phyloP scores from a whole-genome alignment of 23 tunicate genomes.

The Halocynthia roretzi region DNA sequence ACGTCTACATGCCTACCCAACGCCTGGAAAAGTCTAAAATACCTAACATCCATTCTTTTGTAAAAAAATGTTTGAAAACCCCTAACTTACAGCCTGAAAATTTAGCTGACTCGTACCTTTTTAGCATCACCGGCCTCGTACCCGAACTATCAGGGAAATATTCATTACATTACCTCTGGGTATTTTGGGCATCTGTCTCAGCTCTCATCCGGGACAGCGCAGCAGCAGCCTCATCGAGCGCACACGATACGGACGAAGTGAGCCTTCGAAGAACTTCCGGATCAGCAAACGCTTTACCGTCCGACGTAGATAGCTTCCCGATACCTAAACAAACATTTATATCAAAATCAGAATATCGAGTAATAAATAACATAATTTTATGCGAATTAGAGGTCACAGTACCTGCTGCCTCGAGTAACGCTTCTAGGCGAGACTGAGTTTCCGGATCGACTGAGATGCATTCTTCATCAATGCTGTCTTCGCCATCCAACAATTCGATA shows the following conservation, averaged over 20 bases:
- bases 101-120: neutral
- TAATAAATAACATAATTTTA: neutral
- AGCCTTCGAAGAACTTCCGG: conserved; percentile 73
- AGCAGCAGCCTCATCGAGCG: conserved; percentile 88
- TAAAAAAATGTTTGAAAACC: neutral
- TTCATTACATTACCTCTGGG: neutral
- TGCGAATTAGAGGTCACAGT: neutral
- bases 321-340: conserved; percentile 39
- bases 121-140: neutral
- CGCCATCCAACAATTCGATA: conserved; percentile 4
- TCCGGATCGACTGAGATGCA: conserved; percentile 69
- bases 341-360: neutral
- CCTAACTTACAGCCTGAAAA: neutral
- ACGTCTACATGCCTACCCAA: too few relatives aligned
- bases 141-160: neutral
- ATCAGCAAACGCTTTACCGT: conserved; percentile 92
- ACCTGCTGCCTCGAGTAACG: conserved; percentile 90
- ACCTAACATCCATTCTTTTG: neutral
- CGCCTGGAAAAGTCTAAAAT: too few relatives aligned
- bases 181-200: neutral
- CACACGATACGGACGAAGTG: conserved; percentile 82
- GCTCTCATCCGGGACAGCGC: conserved; percentile 13
- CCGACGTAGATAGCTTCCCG: conserved; percentile 81
- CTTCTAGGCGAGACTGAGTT: conserved; percentile 85
- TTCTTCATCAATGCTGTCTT: conserved; percentile 50